Base-by-base conservation (phyloP, 2,113 vertebrate genomes). In the Semnornis frantzii region DNA sequence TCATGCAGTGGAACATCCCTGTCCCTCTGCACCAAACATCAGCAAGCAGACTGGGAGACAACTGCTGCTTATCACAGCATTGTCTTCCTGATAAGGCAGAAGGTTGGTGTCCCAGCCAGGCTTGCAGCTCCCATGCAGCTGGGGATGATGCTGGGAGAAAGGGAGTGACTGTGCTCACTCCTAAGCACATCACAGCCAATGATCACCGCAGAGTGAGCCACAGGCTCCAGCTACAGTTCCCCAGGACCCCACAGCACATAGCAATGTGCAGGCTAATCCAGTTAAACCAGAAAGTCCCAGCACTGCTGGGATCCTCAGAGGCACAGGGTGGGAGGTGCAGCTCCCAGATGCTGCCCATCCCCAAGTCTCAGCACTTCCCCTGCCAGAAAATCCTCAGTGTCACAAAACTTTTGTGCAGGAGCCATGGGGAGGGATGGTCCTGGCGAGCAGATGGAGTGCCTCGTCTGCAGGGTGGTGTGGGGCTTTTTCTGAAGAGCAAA, bases 361-460 rank as follows among this genome's bases (percentile, higher is more conserved):
- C 84, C 64, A 50, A 31, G 17, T 46, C 73, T 6, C 5, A 0
- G 48, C 8, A 5, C 52, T 80, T 23, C 64, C 75, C 42, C 62
- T 57, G 69, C 63, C 2, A 18, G 65, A 66, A 21, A 66, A 85
- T 17, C 68, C 91, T 42, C 10, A 5, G 48, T 54, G 57, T 76
- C 12, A 2, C 0, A 0, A 16, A 94, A 94, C 87, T 94, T 92
- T 21, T 85, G 89, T 71, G 92, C 25, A 0, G 71, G 87, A 55
- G 82, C 87, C 4, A 1, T 9, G 59, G 5, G 71, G 84, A 91
- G 72, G 86, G 90, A 78, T 0, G 3, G 88, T 83, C 82, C 91
- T 58, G 75, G 76, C 91, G 82, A 98, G 97, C 98, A 99, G 98
- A 98, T 98, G 98, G 98, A n/a, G 6, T 3, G 46, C 37, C 31